Base-by-base conservation (phyloP, 2,797 vertebrate genomes). In the Crenuchus spilurus region DNA sequence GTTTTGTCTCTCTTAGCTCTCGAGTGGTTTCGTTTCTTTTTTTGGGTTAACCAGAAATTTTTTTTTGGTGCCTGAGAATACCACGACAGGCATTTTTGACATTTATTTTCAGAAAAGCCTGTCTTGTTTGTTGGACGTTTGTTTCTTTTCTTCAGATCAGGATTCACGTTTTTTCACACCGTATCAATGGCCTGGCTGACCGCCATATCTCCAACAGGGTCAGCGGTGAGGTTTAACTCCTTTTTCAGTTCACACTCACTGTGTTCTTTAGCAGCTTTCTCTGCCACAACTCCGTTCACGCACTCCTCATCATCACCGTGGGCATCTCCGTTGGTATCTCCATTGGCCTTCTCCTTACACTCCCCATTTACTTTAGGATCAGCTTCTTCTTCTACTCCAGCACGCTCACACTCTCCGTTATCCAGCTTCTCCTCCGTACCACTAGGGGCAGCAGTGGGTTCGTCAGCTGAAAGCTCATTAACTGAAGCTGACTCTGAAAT, bases 221-320 rank as follows among this genome's bases (percentile, higher is more conserved):
- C 87, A 49, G 65, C 88, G 0, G 72, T 84, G 64, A 91, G 72
- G 76, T 66, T 86, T 73, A 90, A 74, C 44, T 93, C 90, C 85
- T 91, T 93, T 90, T 93, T 93, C 76, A 90, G 83, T 87, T 90
- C 92, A 88, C 82, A 91, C 81, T 91, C 90, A 83, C 39, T 86
- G 67, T 78, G 81, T 77, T 89, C 84, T 63, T 87, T 49, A 4
- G 85, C 81, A 6, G 64, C 72, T 84, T 91, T 85, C 74, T 86
- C 87, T 10, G 82, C 81, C 66, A 84, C 86, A 8, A 77, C 68
- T 3, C 91, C 89, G 6, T 93, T 93, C 72, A 93, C 83, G 81
- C 84, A 86, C 82, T 86, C 87, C 71, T 90, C 82, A 76, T 81
- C 86, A 61, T 87, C 73, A 52, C 81, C 80, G 22, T 72, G 44